phyloP scores from a whole-genome alignment of 2,113 vertebrate species.

The Trochalopteron elliotii region DNA sequence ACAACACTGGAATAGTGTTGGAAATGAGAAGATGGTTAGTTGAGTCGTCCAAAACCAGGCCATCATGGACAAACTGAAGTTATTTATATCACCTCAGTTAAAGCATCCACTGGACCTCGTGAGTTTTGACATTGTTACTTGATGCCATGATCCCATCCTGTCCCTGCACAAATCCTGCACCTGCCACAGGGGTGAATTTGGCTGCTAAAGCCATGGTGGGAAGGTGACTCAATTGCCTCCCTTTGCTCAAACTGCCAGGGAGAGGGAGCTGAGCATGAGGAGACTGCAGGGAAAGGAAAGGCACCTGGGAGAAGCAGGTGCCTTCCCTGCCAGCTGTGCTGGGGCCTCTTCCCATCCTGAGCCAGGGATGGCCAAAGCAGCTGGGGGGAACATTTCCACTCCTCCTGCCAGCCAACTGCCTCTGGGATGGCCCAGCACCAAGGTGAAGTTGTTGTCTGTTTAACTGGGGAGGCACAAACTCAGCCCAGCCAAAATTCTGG shows the following conservation, averaged over 20 bases:
- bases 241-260: background rate
- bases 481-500: rapidly evolving
- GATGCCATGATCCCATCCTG: rapidly evolving
- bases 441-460: no score
- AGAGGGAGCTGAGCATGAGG: background rate
- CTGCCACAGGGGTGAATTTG: background rate
- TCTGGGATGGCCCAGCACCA: rapidly evolving
- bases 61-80: no score
- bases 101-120: rapidly evolving
- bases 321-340: rapidly evolving
- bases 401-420: background rate
- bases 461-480: background rate
- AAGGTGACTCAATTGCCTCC: background rate
- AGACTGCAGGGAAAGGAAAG: rapidly evolving
- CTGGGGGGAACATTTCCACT: background rate
- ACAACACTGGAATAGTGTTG: background rate
- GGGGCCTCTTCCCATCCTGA: background rate
- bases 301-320: rapidly evolving
- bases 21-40: background rate
- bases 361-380: background rate
- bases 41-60: background rate
- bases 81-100: rapidly evolving
- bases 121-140: background rate
- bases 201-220: background rate
- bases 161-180: background rate